Evolutionary conservation across 37 sponge, comb jelly and placozoan genomes (phyloP).

Genomic region (Hexactinellida sp.): DNA sequence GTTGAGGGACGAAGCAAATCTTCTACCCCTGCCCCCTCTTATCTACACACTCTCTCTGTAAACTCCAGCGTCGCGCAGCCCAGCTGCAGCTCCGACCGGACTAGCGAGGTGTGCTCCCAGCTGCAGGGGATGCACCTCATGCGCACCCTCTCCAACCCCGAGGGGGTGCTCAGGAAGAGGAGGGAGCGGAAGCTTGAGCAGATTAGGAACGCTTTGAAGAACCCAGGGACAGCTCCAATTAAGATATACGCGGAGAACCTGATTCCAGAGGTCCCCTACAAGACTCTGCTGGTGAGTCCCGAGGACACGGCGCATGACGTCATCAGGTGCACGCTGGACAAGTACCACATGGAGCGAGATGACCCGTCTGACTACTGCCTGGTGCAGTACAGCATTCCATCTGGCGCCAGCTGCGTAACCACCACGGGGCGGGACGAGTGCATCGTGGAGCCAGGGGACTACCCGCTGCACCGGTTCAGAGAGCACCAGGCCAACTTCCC

Average conservation of each 20-base stretch:
- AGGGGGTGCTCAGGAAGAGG: conserved; percentile 36
- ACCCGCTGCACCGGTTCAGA: conserved; percentile 26
- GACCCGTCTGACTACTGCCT: conserved; percentile 41
- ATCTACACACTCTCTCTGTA: neutral
- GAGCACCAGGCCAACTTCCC: neutral
- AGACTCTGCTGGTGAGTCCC: conserved; percentile 32
- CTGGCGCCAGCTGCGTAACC: neutral
- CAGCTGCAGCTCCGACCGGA: neutral
- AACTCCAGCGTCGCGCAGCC: neutral
- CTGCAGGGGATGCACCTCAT: conserved; percentile 32
- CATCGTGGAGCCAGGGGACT: conserved; percentile 27
- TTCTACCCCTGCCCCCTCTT: neutral
- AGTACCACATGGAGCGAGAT: conserved; percentile 34
- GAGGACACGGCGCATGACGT: conserved; percentile 34
- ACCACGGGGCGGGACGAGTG: conserved; percentile 21
- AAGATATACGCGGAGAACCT: conserved; percentile 45
- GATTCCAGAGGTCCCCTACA: conserved; percentile 47
- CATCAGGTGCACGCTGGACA: conserved; percentile 34
- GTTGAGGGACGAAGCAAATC: neutral
- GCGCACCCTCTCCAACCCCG: conserved; percentile 59
- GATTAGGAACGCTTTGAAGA: conserved; percentile 10
- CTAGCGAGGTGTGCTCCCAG: neutral
- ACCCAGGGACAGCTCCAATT: conserved; percentile 21
- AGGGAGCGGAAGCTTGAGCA: conserved; percentile 37
- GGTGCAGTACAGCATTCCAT: conserved; percentile 32